Base-by-base conservation (phyloP, 1,140 invertebrate species). In the Neodiprion pinetum region DNA sequence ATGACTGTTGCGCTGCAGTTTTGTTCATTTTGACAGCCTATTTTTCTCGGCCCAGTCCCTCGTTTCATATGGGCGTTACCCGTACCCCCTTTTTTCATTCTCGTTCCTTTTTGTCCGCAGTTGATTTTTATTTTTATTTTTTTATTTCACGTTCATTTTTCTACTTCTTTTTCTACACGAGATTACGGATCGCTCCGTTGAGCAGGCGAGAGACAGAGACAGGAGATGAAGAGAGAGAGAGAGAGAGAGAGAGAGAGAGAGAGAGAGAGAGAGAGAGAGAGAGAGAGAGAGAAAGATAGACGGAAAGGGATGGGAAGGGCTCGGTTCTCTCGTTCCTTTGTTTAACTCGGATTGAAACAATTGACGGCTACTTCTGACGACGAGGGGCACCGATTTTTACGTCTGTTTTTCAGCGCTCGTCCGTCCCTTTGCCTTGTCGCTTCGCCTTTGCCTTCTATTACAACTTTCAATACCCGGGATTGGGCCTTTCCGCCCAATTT, bases 291-390 rank as follows among this genome's bases (percentile, higher is more conserved):
- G 28, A 40, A 0, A 40, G 28, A 5, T 2, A 40, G 5, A 40
- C 17, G 17, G 5, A 40, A 40, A 40, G 28, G 28, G 28, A 40
- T 40, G 28, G 28, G 28, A 40, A 40, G 28, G 28, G 28, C 28
- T 40, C 28, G 28, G 28, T 40, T 40, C 28, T 40, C 28, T 17
- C 53, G 53, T 8, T 8, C 28, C 53, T 61, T 61, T 61, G 53
- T 61, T 61, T 61, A 40, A 40, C 53, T 61, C n/a, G 11, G 53
- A 61, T 61, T 61, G 53, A 61, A 61, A 61, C n/a, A 61, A 61
- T 61, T 61, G 53, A 61, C 53, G 11, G 53, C 53, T 61, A 61
- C 11, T 61, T 61, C 53, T 61, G 53, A 61, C 53, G n/a, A 61
- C 11, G 53, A 61, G 53, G 11, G 11, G 53, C 53, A 61, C 53